Base-by-base conservation (phyloP, 2,888 invertebrate genomes). In the Cantharis rustica region DNA sequence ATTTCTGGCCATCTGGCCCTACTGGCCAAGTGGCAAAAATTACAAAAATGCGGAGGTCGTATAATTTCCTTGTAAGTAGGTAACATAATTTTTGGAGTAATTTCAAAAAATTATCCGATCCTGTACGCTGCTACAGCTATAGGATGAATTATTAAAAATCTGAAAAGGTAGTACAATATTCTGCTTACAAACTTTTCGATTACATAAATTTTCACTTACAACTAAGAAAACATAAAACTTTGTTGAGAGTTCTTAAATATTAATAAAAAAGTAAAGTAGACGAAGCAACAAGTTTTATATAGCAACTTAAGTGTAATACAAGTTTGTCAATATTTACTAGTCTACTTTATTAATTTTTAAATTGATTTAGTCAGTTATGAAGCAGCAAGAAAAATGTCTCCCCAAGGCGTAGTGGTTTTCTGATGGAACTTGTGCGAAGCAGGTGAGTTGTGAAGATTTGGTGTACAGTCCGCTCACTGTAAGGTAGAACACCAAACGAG, bases 401-500 rank as follows among this genome's bases (percentile, higher is more conserved):
- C 74, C 73, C 15, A 47, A 64, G 74, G 69, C 27, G 74, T 26
- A 69, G 69, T 74, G 66, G 64, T 47, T 69, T 74, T 74, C 31
- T 23, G 70, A 74, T 74, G 47, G 70, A 70, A 61, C 69, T 71
- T 27, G 26, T 64, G 63, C 74, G 61, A 23, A 47, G 47, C 47
- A 47, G 47, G n/a, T 47, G 47, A 47, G 47, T 47, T n/a, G 74
- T 78, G 86, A 83, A 83, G 85, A 85, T 83, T 83, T 84, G 86
- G 86, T 86, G 83, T 89, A 87, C 87, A 89, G 91, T 91, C 93
- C 91, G 90, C 92, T 95, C 96, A 96, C 96, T 96, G 96, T 96
- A 96, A 96, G 95, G 95, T 95, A 95, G 95, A 96, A 96, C 96
- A 96, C 96, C 96, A 96, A 96, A 94, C 96, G 91, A 87, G 89